Base-by-base conservation (phyloP, 2,113 vertebrate species). In the Sylvilagus bachmani region DNA sequence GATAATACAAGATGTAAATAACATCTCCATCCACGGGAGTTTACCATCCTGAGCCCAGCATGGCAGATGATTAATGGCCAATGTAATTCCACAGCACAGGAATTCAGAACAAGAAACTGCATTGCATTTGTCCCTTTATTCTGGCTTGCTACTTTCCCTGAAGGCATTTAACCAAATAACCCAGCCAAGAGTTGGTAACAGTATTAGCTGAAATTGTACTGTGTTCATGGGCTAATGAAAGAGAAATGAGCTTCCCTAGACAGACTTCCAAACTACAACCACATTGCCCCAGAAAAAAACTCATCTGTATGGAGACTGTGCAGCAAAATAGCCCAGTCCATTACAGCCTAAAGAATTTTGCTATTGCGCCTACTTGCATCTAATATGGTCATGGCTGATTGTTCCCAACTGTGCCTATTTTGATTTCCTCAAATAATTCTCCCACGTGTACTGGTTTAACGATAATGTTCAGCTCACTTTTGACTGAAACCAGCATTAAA, bases 401-500 rank as follows among this genome's bases (percentile, higher is more conserved):
- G 51, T 95, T 95, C 84, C 96, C 94, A 89, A 95, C 69, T 78
- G 94, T 77, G 90, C 84, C 89, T 97, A 94, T 89, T 96, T 97
- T 95, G 92, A 96, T 96, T 97, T 94, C 90, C 70, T 93, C 90
- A 95, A 94, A 94, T 96, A 95, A 95, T 92, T 97, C 96, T 96
- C 94, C 89, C 88, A 86, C 86, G 69, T 92, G 92, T 55, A 70
- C 93, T 87, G 84, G 70, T 93, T 96, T 97, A 93, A 97, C 0
- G 70, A 92, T 92, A 95, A 96, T 91, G 90, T 96, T 96, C 83
- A 86, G 79, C 86, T 97, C 81, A 90, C 94, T 97, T 97, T 97
- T 95, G 94, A 97, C 86, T 96, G 92, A 97, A 95, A 85, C 70
- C 5, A 75, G 70, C 94, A 96, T 97, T 95, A 96, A 96, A 73